Conservation (phyloP, 2,797 vertebrate species). For the Adelosebastes latens region DNA sequence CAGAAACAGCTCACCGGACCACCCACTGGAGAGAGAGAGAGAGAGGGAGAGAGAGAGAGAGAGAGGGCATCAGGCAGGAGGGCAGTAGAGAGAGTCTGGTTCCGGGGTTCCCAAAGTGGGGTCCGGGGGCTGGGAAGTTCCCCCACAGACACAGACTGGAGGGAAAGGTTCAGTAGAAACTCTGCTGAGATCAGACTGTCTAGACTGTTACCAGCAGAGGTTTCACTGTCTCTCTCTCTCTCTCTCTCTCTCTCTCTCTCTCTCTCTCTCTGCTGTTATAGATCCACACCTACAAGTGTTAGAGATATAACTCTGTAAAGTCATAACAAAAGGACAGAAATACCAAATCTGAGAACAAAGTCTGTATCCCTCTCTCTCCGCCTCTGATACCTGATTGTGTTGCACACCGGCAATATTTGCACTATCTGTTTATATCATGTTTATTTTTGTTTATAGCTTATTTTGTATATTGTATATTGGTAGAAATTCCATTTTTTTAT, state of each 20-base stretch:
- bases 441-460: too few relatives aligned
- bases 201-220: slow-evolving; percentile 42
- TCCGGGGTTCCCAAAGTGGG: slow-evolving; percentile 72
- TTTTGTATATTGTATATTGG: too few relatives aligned
- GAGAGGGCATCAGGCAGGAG: slow-evolving; percentile 61
- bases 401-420: too few relatives aligned
- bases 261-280: slow-evolving; percentile 9
- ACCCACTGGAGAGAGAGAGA: slow-evolving; percentile 67
- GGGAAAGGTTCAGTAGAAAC: slow-evolving; percentile 34
- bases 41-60: not conserved
- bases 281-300: slow-evolving; percentile 62
- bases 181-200: slow-evolving; percentile 36
- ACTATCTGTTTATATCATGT: too few relatives aligned
- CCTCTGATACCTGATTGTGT: too few relatives aligned
- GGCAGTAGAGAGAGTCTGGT: slow-evolving; percentile 52
- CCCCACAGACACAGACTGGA: slow-evolving; percentile 28
- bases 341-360: slow-evolving; percentile 34
- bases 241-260: not conserved
- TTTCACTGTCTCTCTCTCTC: slow-evolving; percentile 9
- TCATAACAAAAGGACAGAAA: slow-evolving; percentile 44
- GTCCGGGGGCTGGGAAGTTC: slow-evolving; percentile 67
- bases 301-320: slow-evolving; percentile 28
- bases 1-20: slow-evolving; percentile 69
- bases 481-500: too few relatives aligned
- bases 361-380: not conserved